Evolutionary conservation across 2,113 vertebrate species (phyloP).

Genomic region (Amphiprion percula): DNA sequence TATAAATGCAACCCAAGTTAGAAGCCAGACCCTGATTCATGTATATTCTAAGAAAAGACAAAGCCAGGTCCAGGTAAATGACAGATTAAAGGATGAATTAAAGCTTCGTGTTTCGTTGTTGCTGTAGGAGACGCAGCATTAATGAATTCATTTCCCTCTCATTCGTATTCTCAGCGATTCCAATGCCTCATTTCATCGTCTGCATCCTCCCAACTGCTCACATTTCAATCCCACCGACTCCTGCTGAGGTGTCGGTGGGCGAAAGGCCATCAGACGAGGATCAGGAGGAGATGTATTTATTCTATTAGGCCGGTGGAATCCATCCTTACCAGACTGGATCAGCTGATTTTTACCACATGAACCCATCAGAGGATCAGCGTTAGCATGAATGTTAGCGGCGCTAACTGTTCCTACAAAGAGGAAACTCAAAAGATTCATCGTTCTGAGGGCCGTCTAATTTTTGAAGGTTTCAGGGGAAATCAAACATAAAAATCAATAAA

Average conservation of each 20-base stretch:
- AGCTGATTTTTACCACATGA: not conserved
- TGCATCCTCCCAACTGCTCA: not conserved
- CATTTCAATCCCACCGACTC: not conserved
- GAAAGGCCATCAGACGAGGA: conserved; percentile 26
- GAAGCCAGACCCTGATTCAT: no score
- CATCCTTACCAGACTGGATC: not conserved
- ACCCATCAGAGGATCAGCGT: conserved; percentile 1
- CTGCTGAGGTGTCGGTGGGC: not conserved
- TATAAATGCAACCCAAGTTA: no score
- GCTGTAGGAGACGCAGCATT: not conserved
- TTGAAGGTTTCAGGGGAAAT: no score
- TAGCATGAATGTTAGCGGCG: not conserved
- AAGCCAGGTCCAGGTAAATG: no score
- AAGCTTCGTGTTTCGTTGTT: not conserved
- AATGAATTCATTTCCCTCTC: not conserved
- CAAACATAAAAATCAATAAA: no score
- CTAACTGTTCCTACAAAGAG: not conserved
- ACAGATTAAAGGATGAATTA: no score
- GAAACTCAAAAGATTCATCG: no score
- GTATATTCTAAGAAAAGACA: no score
- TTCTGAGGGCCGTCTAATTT: no score
- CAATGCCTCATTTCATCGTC: not conserved
- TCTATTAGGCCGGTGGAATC: no score
- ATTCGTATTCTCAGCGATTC: not conserved
- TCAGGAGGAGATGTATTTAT: conserved; percentile 8